phyloP scores from a whole-genome alignment of 1,140 invertebrate species.

The Neomicropteryx cornuta region DNA sequence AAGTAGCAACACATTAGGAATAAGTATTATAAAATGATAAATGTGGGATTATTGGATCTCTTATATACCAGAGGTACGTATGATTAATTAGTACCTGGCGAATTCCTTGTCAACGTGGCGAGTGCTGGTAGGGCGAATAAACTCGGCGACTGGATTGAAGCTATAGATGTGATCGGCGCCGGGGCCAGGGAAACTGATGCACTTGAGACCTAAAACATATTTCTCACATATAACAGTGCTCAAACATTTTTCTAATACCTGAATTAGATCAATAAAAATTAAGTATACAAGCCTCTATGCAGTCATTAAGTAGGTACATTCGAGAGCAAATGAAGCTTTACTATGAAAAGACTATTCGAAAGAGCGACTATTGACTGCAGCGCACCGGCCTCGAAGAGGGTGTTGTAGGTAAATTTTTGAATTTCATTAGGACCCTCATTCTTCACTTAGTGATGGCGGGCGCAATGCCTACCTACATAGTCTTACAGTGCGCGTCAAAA shows the following conservation, averaged over 20 bases:
- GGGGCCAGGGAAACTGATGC: conserved; percentile 78
- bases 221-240: conserved; percentile 4
- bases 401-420: too few species aligned
- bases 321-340: too few species aligned
- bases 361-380: too few species aligned
- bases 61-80: conserved; percentile 1
- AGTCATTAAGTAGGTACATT: background rate
- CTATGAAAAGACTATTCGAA: too few species aligned
- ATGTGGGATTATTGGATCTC: too few species aligned
- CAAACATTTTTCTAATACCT: too few species aligned
- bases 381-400: too few species aligned
- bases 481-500: too few species aligned
- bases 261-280: conserved; percentile 1
- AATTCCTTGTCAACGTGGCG: conserved; percentile 70
- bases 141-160: conserved; percentile 92
- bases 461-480: too few species aligned
- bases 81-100: conserved; percentile 30
- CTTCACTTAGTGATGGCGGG: too few species aligned
- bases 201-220: conserved; percentile 51
- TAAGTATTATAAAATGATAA: conserved; percentile 6
- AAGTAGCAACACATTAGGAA: background rate
- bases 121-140: conserved; percentile 58
- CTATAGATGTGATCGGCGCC: conserved; percentile 63
- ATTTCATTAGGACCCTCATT: too few species aligned
- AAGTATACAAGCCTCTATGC: conserved; percentile 1